Evolutionary conservation across 2,888 invertebrate genomes (phyloP), one percentile per base, ranked within the genome.

Genomic region (Callimorpha dominula): DNA sequence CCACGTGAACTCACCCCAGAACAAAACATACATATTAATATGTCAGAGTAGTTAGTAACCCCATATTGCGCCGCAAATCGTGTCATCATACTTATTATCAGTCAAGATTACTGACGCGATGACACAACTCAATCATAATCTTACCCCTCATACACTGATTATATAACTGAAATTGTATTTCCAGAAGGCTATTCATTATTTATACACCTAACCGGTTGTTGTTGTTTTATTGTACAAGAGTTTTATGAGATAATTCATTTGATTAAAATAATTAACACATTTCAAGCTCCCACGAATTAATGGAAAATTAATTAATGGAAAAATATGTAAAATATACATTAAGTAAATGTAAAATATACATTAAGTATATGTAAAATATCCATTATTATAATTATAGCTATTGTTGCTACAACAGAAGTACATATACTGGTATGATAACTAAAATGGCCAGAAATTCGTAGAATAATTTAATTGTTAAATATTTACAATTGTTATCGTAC

Each of bases 21-120:
- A n/a, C n/a, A n/a, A n/a, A n/a, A n/a, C n/a, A n/a, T n/a, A n/a
- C n/a, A n/a, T n/a, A n/a, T n/a, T n/a, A n/a, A n/a, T n/a, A 46
- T 31, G 7, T 50, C 31, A 60, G 20, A 15, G 43, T 43, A 57
- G n/a, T 60, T 20, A 7, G 43, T 57, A 68, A 68, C 60, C 60
- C 31, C 4, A 42, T 43, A 43, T 20, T 46, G 60, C 43, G 68
- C 4, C 54, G 68, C 20, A 42, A 64, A 63, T 43, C 46, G 63
- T 67, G 52, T 9, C 52, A 50, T 62, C 31, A 54, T 40, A 7
- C n/a, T 42, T 31, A 15, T 67, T 72, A 72, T 64, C 72, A 68
- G 72, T 72, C 72, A 72, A 72, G 64, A 67, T 71, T 71, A 71
- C n/a, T n/a, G 62, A 50, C 50, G 31, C 14, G 9, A 31, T 71